These are phyloP conservation scores for Aurelia aurita DNA, from an alignment of 30 jellyfish, hydroid and myxozoan species.

Conservation along the genomic window DNA sequence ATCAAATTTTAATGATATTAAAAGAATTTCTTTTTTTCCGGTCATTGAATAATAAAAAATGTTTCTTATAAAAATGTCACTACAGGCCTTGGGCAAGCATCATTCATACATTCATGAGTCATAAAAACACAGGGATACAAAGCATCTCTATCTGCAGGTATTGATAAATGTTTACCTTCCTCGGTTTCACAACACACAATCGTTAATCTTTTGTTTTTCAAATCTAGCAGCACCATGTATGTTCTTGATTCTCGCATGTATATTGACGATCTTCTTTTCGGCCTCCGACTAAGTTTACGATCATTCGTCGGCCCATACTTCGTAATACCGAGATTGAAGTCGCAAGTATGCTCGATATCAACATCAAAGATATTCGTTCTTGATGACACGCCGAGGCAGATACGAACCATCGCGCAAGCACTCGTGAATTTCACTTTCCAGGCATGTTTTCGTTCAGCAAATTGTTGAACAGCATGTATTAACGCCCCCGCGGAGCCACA, in stretches of 20 bases:
- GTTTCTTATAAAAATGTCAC: conserved; percentile 43
- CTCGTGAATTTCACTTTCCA: conserved; percentile 74
- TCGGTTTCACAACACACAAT: conserved; percentile 76
- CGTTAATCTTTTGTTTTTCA: conserved; percentile 63
- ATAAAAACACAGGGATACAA: conserved; percentile 77
- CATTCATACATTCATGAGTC: conserved; percentile 77
- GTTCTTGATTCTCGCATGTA: conserved; percentile 74
- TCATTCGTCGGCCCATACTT: conserved; percentile 70
- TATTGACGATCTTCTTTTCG: conserved; percentile 69
- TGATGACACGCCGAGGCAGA: conserved; percentile 73
- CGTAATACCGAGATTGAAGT: conserved; percentile 68
- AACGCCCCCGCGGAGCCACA: conserved; percentile 79
- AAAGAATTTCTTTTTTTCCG: too few species aligned
- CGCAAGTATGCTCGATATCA: conserved; percentile 73
- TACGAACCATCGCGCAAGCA: conserved; percentile 78
- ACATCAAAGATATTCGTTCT: conserved; percentile 71
- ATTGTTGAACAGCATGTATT: conserved; percentile 72
- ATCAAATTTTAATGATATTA: too few species aligned
- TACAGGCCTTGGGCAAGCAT: conserved; percentile 76
- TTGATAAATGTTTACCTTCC: conserved; percentile 63
- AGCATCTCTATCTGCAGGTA: conserved; percentile 52
- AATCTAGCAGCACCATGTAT: conserved; percentile 62
- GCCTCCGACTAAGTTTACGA: conserved; percentile 49
- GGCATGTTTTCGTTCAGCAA: conserved; percentile 62
- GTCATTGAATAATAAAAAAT: too few species aligned